phyloP scores from a whole-genome alignment of 1,140 invertebrate species.

The Parapsyche elsis region DNA sequence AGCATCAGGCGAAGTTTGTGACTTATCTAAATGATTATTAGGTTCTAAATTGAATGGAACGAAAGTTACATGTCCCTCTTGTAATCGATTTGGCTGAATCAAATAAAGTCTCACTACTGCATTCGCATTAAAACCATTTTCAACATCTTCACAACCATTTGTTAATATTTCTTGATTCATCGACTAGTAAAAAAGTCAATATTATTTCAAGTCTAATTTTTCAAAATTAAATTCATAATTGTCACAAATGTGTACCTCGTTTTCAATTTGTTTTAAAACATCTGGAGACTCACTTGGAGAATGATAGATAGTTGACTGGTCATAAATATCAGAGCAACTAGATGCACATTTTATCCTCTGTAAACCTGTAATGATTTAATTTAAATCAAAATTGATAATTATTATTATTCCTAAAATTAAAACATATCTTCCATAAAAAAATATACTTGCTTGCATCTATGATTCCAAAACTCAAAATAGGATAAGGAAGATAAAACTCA shows the following conservation, averaged over 20 bases:
- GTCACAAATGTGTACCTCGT: slow-evolving; percentile 52
- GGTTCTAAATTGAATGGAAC: slow-evolving; percentile 60
- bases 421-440: slow-evolving; percentile 42
- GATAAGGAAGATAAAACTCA: slow-evolving; percentile 84
- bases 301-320: slow-evolving; percentile 56
- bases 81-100: slow-evolving; percentile 88
- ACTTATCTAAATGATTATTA: slow-evolving; percentile 17
- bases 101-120: slow-evolving; percentile 81
- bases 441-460: slow-evolving; percentile 74
- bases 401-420: slow-evolving; percentile 54
- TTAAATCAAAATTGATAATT: slow-evolving; percentile 1
- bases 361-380: slow-evolving; percentile 56
- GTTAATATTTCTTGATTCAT: slow-evolving; percentile 43
- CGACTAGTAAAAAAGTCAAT: slow-evolving; percentile 36
- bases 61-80: slow-evolving; percentile 86
- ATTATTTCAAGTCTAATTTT: slow-evolving; percentile 31
- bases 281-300: slow-evolving; percentile 62
- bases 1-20: not conserved
- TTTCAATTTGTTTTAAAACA: slow-evolving; percentile 61
- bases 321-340: slow-evolving; percentile 62
- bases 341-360: slow-evolving; percentile 62
- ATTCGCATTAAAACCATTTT: slow-evolving; percentile 59
- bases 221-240: not conserved
- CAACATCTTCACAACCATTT: slow-evolving; percentile 56
- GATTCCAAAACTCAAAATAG: slow-evolving; percentile 88